Conservation (phyloP, 1,140 invertebrate genomes). For the Lordiphosa collinella region DNA sequence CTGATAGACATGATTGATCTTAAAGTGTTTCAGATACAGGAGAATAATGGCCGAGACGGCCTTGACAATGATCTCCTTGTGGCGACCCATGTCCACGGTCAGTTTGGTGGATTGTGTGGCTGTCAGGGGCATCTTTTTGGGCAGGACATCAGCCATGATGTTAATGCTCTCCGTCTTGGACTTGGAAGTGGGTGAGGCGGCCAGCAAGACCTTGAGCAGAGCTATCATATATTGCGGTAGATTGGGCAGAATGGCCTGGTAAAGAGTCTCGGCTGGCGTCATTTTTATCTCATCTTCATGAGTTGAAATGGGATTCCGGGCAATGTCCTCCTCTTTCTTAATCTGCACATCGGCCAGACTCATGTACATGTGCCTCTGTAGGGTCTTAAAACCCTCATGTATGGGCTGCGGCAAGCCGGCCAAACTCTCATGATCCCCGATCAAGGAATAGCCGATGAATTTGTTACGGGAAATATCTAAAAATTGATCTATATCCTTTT, state of each 20-base stretch:
- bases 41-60: conserved; percentile 96
- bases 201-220: conserved; percentile 96
- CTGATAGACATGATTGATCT: conserved; percentile 99
- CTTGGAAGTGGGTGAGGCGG: conserved; percentile 98
- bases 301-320: conserved; percentile 88
- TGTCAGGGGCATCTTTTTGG: conserved; percentile 98
- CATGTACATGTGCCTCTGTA: conserved; percentile 92
- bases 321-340: conserved; percentile 90
- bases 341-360: conserved; percentile 91
- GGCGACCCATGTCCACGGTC: conserved; percentile 97
- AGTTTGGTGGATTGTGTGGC: conserved; percentile 98
- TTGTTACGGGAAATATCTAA: conserved; percentile 94
- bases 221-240: conserved; percentile 98
- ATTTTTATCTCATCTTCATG: conserved; percentile 86
- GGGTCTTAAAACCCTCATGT: conserved; percentile 94
- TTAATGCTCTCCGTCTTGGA: conserved; percentile 99
- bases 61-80: conserved; percentile 99
- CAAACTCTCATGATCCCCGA: conserved; percentile 91
- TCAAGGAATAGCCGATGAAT: conserved; percentile 95
- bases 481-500: conserved; percentile 95
- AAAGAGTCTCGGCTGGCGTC: conserved; percentile 92
- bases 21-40: conserved; percentile 97
- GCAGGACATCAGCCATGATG: conserved; percentile 97
- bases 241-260: conserved; percentile 94
- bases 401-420: conserved; percentile 96